These are phyloP conservation scores for Lota lota DNA, from an alignment of 2,113 vertebrate genomes.

Conservation along the genomic window DNA sequence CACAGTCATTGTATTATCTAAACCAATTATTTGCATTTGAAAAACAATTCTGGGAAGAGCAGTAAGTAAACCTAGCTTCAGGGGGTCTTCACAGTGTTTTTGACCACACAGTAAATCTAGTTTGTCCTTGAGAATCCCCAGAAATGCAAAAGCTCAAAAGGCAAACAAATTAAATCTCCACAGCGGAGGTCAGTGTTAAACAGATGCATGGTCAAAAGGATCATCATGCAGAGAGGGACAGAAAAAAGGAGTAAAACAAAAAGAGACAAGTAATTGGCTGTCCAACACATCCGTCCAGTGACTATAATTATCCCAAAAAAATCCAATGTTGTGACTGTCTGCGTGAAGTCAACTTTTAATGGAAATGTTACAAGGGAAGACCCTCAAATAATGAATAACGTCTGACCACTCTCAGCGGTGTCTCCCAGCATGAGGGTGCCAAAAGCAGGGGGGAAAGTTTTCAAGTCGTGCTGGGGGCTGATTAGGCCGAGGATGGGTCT, in stretches of 20 bases:
- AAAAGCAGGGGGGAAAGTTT: slow-evolving; percentile 79
- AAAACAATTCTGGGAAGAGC: too few species aligned
- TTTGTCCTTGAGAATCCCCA: slow-evolving; percentile 1
- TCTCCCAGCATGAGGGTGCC: slow-evolving; percentile 81
- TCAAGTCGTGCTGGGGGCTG: slow-evolving; percentile 80
- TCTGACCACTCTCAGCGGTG: slow-evolving; percentile 83
- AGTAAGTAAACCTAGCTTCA: too few species aligned
- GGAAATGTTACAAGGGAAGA: slow-evolving; percentile 92
- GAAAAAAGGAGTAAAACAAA: neutral
- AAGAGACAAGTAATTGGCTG: slow-evolving; percentile 29
- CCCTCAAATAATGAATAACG: slow-evolving; percentile 89
- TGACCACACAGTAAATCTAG: too few species aligned
- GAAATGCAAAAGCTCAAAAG: neutral
- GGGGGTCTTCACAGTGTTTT: too few species aligned
- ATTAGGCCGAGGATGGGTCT: slow-evolving; percentile 85
- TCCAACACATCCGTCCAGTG: slow-evolving; percentile 69
- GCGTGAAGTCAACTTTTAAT: slow-evolving; percentile 79
- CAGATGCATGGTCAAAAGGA: slow-evolving; percentile 7
- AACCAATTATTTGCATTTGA: too few species aligned
- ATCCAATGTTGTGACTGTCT: slow-evolving; percentile 76
- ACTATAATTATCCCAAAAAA: slow-evolving; percentile 84
- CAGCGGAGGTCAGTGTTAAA: neutral
- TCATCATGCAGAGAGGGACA: slow-evolving; percentile 15
- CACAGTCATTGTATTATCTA: too few species aligned
- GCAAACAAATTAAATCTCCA: slow-evolving; percentile 13